A percentile compares a stretch with the other conserved stretches of the same genome.
phyloP scores from a whole-genome alignment of 2,113 vertebrate genomes.

The Ceuthmochares aereus region DNA sequence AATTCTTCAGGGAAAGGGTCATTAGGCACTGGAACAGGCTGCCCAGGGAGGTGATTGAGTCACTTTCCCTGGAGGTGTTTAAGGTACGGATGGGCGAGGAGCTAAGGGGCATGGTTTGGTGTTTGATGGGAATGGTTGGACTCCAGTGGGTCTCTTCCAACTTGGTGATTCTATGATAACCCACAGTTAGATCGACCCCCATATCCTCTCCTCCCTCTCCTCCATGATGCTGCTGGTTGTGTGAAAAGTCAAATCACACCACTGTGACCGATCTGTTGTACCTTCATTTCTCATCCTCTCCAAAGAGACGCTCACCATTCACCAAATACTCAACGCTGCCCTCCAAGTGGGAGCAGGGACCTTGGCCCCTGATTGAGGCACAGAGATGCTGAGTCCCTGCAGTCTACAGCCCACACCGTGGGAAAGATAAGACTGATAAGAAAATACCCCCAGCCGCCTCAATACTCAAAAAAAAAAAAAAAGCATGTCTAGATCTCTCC shows the following conservation, averaged over 20 bases:
- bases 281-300: neutral
- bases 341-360: neutral
- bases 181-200: accelerated
- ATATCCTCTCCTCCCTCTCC: neutral
- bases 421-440: neutral
- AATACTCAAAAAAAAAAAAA: neutral
- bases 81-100: no score
- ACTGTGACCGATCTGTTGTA: neutral
- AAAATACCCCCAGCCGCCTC: neutral
- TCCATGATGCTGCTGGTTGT: neutral
- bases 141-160: no score
- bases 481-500: neutral
- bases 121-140: no score
- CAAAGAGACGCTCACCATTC: neutral
- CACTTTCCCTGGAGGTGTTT: no score
- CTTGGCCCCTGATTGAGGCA: neutral
- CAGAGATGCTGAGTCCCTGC: neutral
- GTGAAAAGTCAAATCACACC: neutral
- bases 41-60: no score
- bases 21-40: no score
- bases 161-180: no score
- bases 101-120: no score
- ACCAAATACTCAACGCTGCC: neutral
- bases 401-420: accelerated
- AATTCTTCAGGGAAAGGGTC: no score